Evolutionary conservation across 2,113 vertebrate species (phyloP), one percentile per base, ranked within the genome.

Genomic region (Hydrolagus affinis): DNA sequence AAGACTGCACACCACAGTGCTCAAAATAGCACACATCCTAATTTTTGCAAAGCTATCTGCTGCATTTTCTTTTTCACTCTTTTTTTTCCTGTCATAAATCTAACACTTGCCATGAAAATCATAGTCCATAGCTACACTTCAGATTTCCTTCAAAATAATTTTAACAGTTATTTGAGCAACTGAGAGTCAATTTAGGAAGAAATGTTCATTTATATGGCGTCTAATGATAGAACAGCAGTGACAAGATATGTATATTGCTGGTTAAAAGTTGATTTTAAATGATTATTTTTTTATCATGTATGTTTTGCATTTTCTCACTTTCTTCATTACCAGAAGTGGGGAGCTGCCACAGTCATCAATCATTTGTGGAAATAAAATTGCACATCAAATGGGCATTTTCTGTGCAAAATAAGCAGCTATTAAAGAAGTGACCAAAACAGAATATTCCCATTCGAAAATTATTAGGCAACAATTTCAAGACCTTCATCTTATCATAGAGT

Each of bases 161-260:
- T 80, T 59, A 30, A 28, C 23, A 14, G 77, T 23, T 64, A 64
- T 64, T 28, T 19, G 59, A 64, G 23, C 19, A 8, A 64, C 77
- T 62, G 21, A 25, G 25, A 80, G 60, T 59, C 23, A 80, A 64
- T 80, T 64, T 80, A 30, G 28, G 64, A 80, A 64, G 77, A 80
- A 80, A 23, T 25, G 4, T 25, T 80, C 11, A 80, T 80, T 64
- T 80, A 64, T 28, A 25, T 80, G 8, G 59, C 28, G 23, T 80
- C 77, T 80, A 62, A 80, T 80, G 77, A 80, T 80, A 64, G 14
- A 80, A 8, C 59, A 80, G 64, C 25, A 80, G 25, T 60, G 75
- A 77, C 75, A 59, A 11, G 10, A 57, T n/a, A 23, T 28, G 23
- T 80, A 30, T 14, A 80, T 66, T 17, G 12, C 23, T 80, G 60